These are phyloP conservation scores for Tholera decimalis DNA, from an alignment of 2,888 invertebrate species.

Conservation along the genomic window DNA sequence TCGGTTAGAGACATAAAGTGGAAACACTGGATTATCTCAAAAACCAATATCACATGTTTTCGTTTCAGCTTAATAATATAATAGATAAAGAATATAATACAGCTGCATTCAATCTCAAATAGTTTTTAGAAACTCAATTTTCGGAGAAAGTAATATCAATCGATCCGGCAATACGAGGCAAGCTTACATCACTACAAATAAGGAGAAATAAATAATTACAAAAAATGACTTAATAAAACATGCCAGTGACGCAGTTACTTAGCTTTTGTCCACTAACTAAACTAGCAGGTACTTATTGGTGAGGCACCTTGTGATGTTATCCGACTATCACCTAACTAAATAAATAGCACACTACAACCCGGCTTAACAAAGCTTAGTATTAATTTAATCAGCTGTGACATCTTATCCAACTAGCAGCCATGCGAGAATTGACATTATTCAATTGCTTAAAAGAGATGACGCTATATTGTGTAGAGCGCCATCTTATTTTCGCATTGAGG, in stretches of 20 bases:
- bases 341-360: constrained; percentile 63
- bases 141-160: neutral
- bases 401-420: neutral
- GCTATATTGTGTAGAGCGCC: neutral
- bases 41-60: neutral
- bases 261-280: constrained; percentile 64
- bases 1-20: neutral
- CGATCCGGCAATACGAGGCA: constrained; percentile 43
- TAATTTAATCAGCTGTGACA: neutral
- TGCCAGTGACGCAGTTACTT: constrained; percentile 39
- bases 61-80: neutral
- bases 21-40: neutral
- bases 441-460: neutral
- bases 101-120: constrained; percentile 23
- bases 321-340: constrained; percentile 54
- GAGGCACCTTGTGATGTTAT: constrained; percentile 83
- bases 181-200: constrained; percentile 50
- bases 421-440: neutral
- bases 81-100: neutral
- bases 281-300: constrained; percentile 85
- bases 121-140: constrained; percentile 1
- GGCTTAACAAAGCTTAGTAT: constrained; percentile 3
- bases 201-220: constrained; percentile 50
- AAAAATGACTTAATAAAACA: constrained; percentile 51
- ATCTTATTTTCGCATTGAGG: neutral